Evolutionary conservation across 2,888 invertebrate genomes (phyloP).

Genomic region (Sycophila texana): DNA sequence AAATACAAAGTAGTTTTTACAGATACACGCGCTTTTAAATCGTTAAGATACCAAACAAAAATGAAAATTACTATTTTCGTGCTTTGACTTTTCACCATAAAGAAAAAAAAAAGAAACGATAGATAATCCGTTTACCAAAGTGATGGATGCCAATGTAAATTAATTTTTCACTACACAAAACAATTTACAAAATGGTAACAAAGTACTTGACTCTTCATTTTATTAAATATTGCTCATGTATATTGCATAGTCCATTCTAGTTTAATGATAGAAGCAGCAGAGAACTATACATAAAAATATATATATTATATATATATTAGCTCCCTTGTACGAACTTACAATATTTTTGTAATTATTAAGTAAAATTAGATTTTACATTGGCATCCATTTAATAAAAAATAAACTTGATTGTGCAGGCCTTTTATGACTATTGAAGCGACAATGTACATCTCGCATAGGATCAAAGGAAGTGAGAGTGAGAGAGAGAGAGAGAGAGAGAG

Average conservation of each 20-base stretch:
- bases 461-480: conserved; percentile 41
- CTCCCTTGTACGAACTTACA: conserved; percentile 8
- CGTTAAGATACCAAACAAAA: conserved; percentile 34
- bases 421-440: conserved; percentile 52
- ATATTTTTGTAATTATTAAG: conserved; percentile 50
- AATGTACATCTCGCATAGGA: conserved; percentile 53
- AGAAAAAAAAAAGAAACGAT: conserved; percentile 25
- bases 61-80: conserved; percentile 53
- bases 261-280: conserved; percentile 8
- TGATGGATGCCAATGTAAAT: conserved; percentile 48
- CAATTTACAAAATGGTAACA: neutral
- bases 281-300: neutral
- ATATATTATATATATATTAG: conserved; percentile 13
- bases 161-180: conserved; percentile 5
- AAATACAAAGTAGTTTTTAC: conserved; percentile 54
- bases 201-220: conserved; percentile 11
- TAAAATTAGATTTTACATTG: conserved; percentile 22
- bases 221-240: conserved; percentile 20
- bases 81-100: conserved; percentile 51
- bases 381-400: conserved; percentile 44
- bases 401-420: conserved; percentile 48
- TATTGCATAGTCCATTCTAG: conserved; percentile 34
- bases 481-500: conserved; percentile 10
- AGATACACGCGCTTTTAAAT: conserved; percentile 48
- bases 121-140: conserved; percentile 34